Base-by-base conservation (phyloP, 2,888 invertebrate species). In the Dryocosmus kuriphilus region DNA sequence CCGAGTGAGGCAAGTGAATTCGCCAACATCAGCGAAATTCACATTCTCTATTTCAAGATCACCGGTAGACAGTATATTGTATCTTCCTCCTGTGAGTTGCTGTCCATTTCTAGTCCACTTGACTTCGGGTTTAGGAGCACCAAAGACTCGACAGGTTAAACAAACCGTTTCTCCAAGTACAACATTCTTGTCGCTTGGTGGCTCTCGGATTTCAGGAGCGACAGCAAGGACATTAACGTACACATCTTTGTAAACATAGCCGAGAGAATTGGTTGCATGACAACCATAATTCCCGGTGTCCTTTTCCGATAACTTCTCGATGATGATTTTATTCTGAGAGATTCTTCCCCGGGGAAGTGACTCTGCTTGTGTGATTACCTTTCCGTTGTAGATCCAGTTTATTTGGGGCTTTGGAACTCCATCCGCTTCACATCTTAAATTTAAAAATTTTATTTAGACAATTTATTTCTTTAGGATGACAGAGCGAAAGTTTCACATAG, bases 281-380 rank as follows among this genome's bases (percentile, higher is more conserved):
- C 99, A 99, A 80, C 99, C 99, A 90, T 99, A 98, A 92, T 99
- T 99, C 84, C 98, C 98, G 1, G 98, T 99, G 91, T 99, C 98
- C 74, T 94, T 94, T 92, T 98, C 98, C 74, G 94, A 93, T 79
- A 99, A 93, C 85, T 95, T 94, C 24, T 94, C 94, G 86, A 98
- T 96, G 61, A 94, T 92, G 84, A 98, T 97, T 77, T 94, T 94
- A 89, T 97, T 96, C 22, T 95, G 92, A 1, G 94, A 92, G 0
- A 96, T 94, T 85, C 93, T 94, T 38, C 97, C 93, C 67, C 98
- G 93, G 0, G 95, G 92, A 93, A 97, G 97, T 3, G 93, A 91
- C 55, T 95, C 94, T 1, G 95, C 94, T 89, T 96, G 94, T 62
- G 92, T 91, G 77, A 98, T 96, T 3, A 97, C 97, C 90, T 95